Evolutionary conservation across 2,888 invertebrate genomes (phyloP).

Genomic region (Drosophila pseudotalamancana): DNA sequence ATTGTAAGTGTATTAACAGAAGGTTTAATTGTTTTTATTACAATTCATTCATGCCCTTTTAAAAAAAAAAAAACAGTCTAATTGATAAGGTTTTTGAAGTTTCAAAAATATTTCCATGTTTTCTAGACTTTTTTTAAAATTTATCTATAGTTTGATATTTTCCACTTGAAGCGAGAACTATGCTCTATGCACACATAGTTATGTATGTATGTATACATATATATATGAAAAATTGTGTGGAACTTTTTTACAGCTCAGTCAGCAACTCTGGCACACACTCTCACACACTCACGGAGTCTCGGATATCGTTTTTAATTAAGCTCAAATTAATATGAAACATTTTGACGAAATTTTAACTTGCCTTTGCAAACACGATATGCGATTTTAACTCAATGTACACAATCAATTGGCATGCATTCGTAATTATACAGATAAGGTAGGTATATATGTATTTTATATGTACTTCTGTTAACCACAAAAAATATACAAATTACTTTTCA

Average conservation of each 20-base stretch:
- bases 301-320: constrained; percentile 44
- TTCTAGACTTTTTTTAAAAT: too few species aligned
- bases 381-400: constrained; percentile 22
- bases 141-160: not conserved
- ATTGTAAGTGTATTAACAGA: too few species aligned
- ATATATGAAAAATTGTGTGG: not conserved
- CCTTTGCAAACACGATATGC: constrained; percentile 39
- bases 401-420: constrained; percentile 4
- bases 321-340: constrained; percentile 48
- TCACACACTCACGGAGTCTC: constrained; percentile 1
- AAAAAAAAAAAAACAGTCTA: too few species aligned
- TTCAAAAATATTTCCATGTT: too few species aligned
- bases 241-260: constrained; percentile 8
- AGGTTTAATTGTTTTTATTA: too few species aligned
- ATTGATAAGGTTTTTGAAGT: too few species aligned
- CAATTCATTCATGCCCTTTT: too few species aligned
- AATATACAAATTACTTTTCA: constrained; percentile 19
- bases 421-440: constrained; percentile 3
- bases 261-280: constrained; percentile 15
- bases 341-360: constrained; percentile 24
- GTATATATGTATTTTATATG: constrained; percentile 1
- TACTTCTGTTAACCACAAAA: constrained; percentile 25
- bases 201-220: not conserved
- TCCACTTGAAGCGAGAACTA: too few species aligned
- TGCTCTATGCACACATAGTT: too few species aligned